Evolutionary conservation across 2,888 invertebrate species (phyloP), one percentile per base, ranked within the genome.

Genomic region (Torymus auratus): DNA sequence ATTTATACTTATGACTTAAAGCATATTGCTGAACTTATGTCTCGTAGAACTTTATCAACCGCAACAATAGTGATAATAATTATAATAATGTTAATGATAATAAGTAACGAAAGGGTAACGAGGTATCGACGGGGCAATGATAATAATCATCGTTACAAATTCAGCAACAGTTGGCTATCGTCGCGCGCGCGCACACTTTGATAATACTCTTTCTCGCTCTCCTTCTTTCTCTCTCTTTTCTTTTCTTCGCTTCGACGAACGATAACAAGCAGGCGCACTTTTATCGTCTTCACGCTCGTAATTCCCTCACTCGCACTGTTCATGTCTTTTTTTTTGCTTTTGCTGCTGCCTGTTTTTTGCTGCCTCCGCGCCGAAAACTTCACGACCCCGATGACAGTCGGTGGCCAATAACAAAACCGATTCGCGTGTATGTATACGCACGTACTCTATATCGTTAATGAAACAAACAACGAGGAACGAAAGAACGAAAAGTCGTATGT

Each of bases 1-100:
- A 90, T 91, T 90, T 88, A 90, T 89, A 87, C 88, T 89, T 88
- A 89, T 84, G 84, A 85, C 87, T 89, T 88, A 89, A 90, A 90
- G 90, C 89, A 89, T 88, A 88, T 87, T 86, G 87, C 87, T 87
- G 87, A 91, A 90, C 88, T 89, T 89, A 90, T 89, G 88, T 87
- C 86, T 87, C 88, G 88, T 90, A 89, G 87, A 90, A 89, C 88
- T 90, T 89, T 86, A 86, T 89, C 87, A 90, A 89, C 86, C 86
- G 87, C 87, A 89, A 88, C 88, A 88, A 87, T 85, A 87, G 86
- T 86, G 87, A 87, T 87, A 81, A 83, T 83, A 85, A 85, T 83
- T 82, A 83, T 81, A 81, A 82, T 83, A 77, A 82, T 80, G 56
- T 83, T 76, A 68, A 77, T 80, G 50, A 83, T 74, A 81, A 77